Evolutionary conservation across 2,888 invertebrate genomes (phyloP).

Genomic region (Octonoba sinensis): DNA sequence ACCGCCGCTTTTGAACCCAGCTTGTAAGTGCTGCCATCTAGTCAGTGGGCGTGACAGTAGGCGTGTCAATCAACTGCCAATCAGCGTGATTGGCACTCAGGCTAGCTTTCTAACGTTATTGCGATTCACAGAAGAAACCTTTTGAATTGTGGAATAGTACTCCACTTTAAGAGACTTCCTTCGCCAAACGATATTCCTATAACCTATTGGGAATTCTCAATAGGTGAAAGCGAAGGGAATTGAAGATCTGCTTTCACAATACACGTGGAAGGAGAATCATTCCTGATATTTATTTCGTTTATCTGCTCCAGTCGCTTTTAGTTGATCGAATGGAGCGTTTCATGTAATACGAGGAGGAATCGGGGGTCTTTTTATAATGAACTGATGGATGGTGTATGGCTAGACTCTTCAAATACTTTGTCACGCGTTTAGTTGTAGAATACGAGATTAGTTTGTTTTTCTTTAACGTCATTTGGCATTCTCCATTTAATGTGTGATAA

Average conservation of each 20-base stretch:
- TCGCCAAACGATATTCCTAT: conserved; percentile 54
- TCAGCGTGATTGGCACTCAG: conserved; percentile 56
- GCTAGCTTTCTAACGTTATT: conserved; percentile 48
- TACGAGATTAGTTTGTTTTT: no score
- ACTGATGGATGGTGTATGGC: not conserved
- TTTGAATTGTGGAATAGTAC: conserved; percentile 57
- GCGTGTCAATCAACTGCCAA: conserved; percentile 55
- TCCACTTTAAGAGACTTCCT: conserved; percentile 59
- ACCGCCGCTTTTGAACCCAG: not conserved
- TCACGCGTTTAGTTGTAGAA: no score
- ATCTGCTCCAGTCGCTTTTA: conserved; percentile 49
- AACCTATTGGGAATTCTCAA: conserved; percentile 62
- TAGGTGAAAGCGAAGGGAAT: conserved; percentile 62
- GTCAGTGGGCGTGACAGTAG: conserved; percentile 34
- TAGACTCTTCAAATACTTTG: not conserved
- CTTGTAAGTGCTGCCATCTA: conserved; percentile 50
- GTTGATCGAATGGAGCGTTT: conserved; percentile 41
- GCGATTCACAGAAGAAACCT: conserved; percentile 58
- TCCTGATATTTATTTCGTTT: conserved; percentile 55
- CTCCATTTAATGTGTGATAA: no score
- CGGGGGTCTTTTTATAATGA: not conserved
- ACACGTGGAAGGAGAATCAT: conserved; percentile 34
- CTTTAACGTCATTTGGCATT: no score
- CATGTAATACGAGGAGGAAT: conserved; percentile 21
- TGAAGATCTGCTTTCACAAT: conserved; percentile 49